Base-by-base conservation (phyloP, 1,140 invertebrate genomes). In the Drosophila persimilis region DNA sequence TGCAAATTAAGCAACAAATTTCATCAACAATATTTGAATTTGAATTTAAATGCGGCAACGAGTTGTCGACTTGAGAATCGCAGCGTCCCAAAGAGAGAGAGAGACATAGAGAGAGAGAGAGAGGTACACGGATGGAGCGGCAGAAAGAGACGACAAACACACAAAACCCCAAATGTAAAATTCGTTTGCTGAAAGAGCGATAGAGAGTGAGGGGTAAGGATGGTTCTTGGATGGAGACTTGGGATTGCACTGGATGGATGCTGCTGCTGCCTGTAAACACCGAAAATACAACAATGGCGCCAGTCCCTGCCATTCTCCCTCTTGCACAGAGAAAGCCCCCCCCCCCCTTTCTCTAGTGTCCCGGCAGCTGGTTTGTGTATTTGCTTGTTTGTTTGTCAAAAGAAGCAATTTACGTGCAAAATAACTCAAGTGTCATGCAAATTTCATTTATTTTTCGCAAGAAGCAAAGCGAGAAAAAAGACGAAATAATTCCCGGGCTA, bases 381-480 rank as follows among this genome's bases (percentile, higher is more conserved):
- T 88, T 83, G 75, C 75, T 74, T 89, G 84, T 89, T 88, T 88
- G 83, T 88, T 88, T 90, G 81, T 90, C 88, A 90, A 90, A 90
- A 90, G 86, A 90, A 89, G 85, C 89, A 90, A 90, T 90, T 90
- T 90, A 90, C 89, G 89, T 90, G 89, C 89, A 90, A 90, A 90
- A 90, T 90, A 90, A 90, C 85, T 90, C 89, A 90, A 90, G 89
- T 90, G 89, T 90, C 89, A 90, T 90, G 89, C 89, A 90, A 90
- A 90, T 90, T 90, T 90, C 74, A 89, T 89, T 89, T 89, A 89
- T 89, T 89, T 88, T 89, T 67, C 76, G 88, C 84, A 88, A 88
- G 79, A 77, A 84, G 70, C 60, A 79, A 77, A 57, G 45, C 41
- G 69, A 71, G 17, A 31, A 65, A 60, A 55, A 63, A 63, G 57